Conservation (phyloP, 2,113 vertebrate genomes). For the Oryzias javanicus region DNA sequence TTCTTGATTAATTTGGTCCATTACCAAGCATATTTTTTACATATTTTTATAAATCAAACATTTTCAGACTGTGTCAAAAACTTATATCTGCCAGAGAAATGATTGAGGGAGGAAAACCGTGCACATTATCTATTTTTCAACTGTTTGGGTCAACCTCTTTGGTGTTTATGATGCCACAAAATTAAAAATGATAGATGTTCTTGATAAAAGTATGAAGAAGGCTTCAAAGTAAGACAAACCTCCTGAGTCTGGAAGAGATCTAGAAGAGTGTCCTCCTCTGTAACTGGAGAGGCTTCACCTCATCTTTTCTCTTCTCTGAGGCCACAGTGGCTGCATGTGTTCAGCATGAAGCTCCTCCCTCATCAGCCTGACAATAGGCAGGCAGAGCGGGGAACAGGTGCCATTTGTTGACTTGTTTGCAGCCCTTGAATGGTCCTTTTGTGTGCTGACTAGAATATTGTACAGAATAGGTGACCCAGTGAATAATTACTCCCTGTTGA, state of each 20-base stretch:
- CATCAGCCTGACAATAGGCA: constrained; percentile 41
- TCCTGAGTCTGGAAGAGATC: constrained; percentile 15
- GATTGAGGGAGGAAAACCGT: background rate
- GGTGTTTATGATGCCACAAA: constrained; percentile 4
- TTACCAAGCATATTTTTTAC: background rate
- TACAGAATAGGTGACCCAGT: constrained; percentile 30
- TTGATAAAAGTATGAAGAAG: background rate
- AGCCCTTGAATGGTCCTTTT: constrained; percentile 59
- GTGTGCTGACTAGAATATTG: constrained; percentile 28
- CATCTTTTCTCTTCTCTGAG: constrained; percentile 25
- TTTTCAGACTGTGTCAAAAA: background rate
- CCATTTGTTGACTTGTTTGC: constrained; percentile 41
- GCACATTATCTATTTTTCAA: too few species aligned
- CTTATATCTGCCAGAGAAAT: too few species aligned
- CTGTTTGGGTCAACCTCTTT: background rate
- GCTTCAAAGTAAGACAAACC: constrained; percentile 17
- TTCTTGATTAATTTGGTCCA: too few species aligned
- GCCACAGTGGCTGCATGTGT: constrained; percentile 34
- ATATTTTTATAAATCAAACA: background rate
- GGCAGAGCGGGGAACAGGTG: constrained; percentile 63
- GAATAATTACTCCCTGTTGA: constrained; percentile 17
- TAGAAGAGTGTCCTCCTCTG: constrained; percentile 57
- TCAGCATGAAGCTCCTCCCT: constrained; percentile 33
- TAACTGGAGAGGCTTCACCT: constrained; percentile 57
- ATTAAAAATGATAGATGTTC: background rate